These are phyloP conservation scores for Plutomurus gul DNA, from an alignment of 1,140 invertebrate genomes.

Conservation along the genomic window DNA sequence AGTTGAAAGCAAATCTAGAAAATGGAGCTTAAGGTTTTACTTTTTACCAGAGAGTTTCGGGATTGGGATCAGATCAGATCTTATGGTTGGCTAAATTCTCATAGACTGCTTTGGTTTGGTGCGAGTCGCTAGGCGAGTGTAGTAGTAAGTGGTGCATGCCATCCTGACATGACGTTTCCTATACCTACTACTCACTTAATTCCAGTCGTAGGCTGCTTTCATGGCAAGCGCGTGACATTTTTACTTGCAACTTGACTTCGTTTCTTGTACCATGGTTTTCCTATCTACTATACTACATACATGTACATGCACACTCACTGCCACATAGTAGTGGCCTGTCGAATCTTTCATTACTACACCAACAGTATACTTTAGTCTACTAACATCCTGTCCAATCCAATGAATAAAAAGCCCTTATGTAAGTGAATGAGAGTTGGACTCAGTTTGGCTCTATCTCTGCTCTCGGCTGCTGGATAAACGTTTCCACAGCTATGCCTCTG, in stretches of 20 bases:
- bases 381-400: constrained; percentile 2
- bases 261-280: neutral
- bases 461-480: neutral
- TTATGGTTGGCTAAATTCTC: constrained; percentile 29
- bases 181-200: neutral
- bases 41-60: neutral
- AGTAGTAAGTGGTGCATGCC: neutral
- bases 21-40: constrained; percentile 19
- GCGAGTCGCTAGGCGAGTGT: neutral
- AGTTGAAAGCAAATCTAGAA: neutral
- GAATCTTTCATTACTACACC: too few species aligned
- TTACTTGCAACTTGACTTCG: neutral
- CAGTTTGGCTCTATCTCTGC: neutral
- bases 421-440: constrained; percentile 14
- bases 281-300: neutral
- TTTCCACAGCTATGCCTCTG: neutral
- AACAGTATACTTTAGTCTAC: too few species aligned
- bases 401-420: neutral
- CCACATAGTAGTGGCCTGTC: neutral
- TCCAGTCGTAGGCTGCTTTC: constrained; percentile 7
- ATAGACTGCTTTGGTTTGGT: neutral
- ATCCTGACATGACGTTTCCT: neutral
- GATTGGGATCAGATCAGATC: constrained; percentile 25
- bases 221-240: constrained; percentile 21
- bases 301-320: neutral